Conservation (phyloP, 2,797 vertebrate species). For the Varecia variegata region DNA sequence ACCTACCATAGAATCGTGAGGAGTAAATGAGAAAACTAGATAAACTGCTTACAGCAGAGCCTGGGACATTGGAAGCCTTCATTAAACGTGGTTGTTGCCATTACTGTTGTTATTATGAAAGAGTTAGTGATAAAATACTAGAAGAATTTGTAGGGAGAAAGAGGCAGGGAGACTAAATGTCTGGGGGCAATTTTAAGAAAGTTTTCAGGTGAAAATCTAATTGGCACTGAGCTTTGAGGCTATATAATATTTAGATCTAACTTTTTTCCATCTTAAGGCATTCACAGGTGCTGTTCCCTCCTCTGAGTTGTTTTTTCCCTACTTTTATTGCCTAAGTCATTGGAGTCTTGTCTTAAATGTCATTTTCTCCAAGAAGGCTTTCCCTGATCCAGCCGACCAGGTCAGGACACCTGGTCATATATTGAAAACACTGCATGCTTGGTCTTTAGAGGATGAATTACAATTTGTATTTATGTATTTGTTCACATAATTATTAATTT, state of each 20-base stretch:
- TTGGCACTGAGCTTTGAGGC: neutral
- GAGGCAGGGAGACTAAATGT: neutral
- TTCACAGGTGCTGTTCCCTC: rapidly evolving
- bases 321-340: neutral
- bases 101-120: neutral
- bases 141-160: neutral
- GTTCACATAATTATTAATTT: neutral
- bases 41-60: neutral
- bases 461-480: neutral
- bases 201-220: neutral
- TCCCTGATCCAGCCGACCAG: neutral
- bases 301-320: neutral
- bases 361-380: neutral
- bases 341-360: neutral
- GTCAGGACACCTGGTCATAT: neutral
- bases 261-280: neutral
- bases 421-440: neutral
- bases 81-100: neutral
- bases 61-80: neutral
- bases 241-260: neutral
- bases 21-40: neutral
- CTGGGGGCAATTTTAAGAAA: neutral
- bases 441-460: neutral
- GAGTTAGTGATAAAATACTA: neutral
- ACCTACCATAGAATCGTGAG: neutral